A percentile compares a stretch with the other conserved stretches of the same genome.
phyloP scores from a whole-genome alignment of 2,797 vertebrate genomes.

The Oreochromis grahami region DNA sequence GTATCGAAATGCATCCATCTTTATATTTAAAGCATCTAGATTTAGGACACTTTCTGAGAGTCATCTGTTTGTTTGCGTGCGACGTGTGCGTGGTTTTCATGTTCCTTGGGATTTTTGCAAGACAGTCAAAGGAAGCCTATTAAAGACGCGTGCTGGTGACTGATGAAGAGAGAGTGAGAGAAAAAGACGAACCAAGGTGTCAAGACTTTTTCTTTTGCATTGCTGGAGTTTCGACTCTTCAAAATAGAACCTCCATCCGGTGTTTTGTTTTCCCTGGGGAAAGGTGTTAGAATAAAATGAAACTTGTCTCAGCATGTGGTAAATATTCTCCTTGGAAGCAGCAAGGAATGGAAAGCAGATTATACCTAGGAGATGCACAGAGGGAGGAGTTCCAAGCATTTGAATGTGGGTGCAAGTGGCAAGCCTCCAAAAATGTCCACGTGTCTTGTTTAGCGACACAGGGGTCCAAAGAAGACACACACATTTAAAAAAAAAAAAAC shows the following conservation, averaged over 20 bases:
- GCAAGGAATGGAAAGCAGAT: conserved; percentile 25
- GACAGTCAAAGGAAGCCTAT: conserved; percentile 50
- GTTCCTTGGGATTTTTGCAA: neutral
- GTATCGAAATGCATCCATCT: neutral
- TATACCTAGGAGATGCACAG: conserved; percentile 22
- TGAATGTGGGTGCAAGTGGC: conserved; percentile 21
- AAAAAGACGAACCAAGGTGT: conserved; percentile 53
- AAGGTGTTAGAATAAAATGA: conserved; percentile 53
- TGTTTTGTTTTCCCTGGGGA: conserved; percentile 54
- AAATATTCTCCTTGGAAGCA: conserved; percentile 53
- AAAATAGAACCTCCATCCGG: conserved; percentile 58
- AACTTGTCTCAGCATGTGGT: conserved; percentile 70
- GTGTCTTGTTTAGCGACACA: neutral
- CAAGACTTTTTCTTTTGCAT: conserved; percentile 40
- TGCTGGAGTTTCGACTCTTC: conserved; percentile 48
- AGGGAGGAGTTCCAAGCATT: neutral
- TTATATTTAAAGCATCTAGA: conserved; percentile 10
- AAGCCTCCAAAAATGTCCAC: conserved; percentile 24
- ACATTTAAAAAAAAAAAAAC: neutral
- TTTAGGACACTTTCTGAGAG: neutral
- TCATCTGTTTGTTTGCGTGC: neutral
- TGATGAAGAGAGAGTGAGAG: conserved; percentile 25
- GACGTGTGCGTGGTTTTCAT: neutral
- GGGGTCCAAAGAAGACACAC: neutral
- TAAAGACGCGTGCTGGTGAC: conserved; percentile 39